Evolutionary conservation across 2,113 vertebrate species (phyloP), one percentile per base, ranked within the genome.

Genomic region (Bostrychus sinensis): DNA sequence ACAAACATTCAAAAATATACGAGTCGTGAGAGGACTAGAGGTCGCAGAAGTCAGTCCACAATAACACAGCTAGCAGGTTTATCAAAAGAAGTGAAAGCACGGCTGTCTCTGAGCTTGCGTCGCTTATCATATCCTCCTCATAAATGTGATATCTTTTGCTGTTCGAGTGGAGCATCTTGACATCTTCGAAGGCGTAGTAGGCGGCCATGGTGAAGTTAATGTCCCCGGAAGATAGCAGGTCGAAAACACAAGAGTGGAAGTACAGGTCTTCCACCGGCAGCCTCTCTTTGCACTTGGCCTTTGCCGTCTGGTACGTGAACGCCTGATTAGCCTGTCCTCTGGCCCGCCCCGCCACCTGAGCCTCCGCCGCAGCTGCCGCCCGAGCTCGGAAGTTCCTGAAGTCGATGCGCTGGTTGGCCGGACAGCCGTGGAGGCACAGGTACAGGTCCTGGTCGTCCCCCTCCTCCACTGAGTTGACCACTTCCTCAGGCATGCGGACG

Each of bases 201-300:
- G 97, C 97, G n/a, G 96, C 97, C 89, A 97, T 92, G 19, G 96
- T 98, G 89, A 99, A 99, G 92, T 97, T 97, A 80, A 97, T 92
- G 0, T 99, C 96, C 0, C 97, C 97, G 0, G 97, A 98, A 19
- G 95, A 97, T 39, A 98, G 92, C 28, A 98, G 95, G 80, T 99
- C 97, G 0, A 99, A 99, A 78, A 99, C 94, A 7, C 97, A 99
- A 45, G 97, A 98, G 73, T 98, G 95, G 75, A 96, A 99, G 84
- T 99, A 99, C 56, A 98, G 88, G 83, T 99, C 97, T 89, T 99
- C 95, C 75, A 99, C 95, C 0, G 96, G 96, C 66, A 99, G 94
- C 67, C 94, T 93, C 80, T 98, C 96, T 84, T 94, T 94, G 86
- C 97, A 99, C 88, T 94, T 96, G 86, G 93, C 93, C 1, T 81